Conservation (phyloP, 1,140 invertebrate genomes). For the Campoletis sonorensis region DNA sequence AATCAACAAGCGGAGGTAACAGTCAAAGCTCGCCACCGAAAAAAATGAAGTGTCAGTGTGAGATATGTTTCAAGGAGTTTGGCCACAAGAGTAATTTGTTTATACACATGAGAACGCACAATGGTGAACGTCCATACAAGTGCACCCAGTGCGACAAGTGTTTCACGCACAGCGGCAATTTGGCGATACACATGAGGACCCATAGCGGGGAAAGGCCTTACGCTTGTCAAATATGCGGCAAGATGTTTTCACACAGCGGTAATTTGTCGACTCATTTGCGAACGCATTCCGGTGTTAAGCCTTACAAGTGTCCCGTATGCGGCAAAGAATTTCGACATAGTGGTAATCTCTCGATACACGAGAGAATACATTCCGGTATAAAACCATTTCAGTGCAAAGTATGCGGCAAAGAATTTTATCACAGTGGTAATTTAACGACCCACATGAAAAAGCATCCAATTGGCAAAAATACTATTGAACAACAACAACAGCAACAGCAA, state of each 20-base stretch:
- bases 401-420: constrained; percentile 84
- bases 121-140: constrained; percentile 83
- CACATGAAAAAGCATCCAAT: constrained; percentile 74
- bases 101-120: constrained; percentile 80
- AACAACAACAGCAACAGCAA: constrained; percentile 42
- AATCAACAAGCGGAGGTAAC: constrained; percentile 39
- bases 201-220: constrained; percentile 81
- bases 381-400: constrained; percentile 84
- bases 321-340: constrained; percentile 78
- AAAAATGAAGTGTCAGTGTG: constrained; percentile 75
- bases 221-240: constrained; percentile 79
- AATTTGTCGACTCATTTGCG: constrained; percentile 79
- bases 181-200: constrained; percentile 79
- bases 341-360: constrained; percentile 77
- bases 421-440: constrained; percentile 78
- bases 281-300: constrained; percentile 78
- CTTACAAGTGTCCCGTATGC: constrained; percentile 78
- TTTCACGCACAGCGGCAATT: constrained; percentile 82
- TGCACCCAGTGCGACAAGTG: constrained; percentile 84
- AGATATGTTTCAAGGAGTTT: constrained; percentile 79
- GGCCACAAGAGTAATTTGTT: constrained; percentile 78
- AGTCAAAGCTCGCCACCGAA: constrained; percentile 52
- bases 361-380: constrained; percentile 76
- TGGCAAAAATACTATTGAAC: constrained; percentile 41
- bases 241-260: constrained; percentile 78